A percentile compares a stretch with the other conserved stretches of the same genome.
These are phyloP conservation scores for Hesperophylax magnus DNA, from an alignment of 1,140 invertebrate genomes.

Conservation along the genomic window DNA sequence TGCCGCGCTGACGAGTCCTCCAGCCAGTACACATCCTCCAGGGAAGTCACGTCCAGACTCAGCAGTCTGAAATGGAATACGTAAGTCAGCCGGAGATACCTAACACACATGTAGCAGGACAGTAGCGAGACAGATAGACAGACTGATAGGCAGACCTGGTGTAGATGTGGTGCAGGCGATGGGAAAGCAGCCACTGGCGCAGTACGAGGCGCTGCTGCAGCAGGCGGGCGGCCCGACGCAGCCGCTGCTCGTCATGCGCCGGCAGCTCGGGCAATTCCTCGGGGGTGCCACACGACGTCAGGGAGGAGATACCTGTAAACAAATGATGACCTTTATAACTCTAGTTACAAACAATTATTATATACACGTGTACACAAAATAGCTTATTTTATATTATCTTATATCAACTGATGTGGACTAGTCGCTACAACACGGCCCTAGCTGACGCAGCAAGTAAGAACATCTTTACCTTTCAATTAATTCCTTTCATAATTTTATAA, in stretches of 20 bases:
- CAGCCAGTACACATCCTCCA: slow-evolving; percentile 92
- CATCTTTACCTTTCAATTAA: too few species aligned
- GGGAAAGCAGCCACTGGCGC: slow-evolving; percentile 80
- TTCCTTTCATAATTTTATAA: too few species aligned
- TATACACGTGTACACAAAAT: too few species aligned
- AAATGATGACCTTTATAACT: too few species aligned
- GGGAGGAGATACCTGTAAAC: slow-evolving; percentile 82
- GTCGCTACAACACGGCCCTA: too few species aligned
- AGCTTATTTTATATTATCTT: too few species aligned
- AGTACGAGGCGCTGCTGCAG: slow-evolving; percentile 82
- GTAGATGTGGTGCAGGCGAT: slow-evolving; percentile 79
- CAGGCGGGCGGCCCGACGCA: slow-evolving; percentile 79
- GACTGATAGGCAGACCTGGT: slow-evolving; percentile 73
- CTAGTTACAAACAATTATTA: too few species aligned
- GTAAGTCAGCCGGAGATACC: not conserved
- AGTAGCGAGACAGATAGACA: too few species aligned
- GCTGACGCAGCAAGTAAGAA: too few species aligned
- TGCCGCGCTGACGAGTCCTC: slow-evolving; percentile 83
- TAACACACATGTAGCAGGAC: too few species aligned
- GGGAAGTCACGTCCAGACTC: slow-evolving; percentile 83
- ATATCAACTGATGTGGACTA: too few species aligned
- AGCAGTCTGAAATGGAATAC: slow-evolving; percentile 72
- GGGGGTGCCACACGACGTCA: slow-evolving; percentile 80
- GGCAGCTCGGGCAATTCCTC: slow-evolving; percentile 79
- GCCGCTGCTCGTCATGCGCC: slow-evolving; percentile 79